Percentiles rank a stretch among this genome's conserved stretches.
phyloP scores from a whole-genome alignment of 2,113 vertebrate genomes.

The Rhinogobius similis region DNA sequence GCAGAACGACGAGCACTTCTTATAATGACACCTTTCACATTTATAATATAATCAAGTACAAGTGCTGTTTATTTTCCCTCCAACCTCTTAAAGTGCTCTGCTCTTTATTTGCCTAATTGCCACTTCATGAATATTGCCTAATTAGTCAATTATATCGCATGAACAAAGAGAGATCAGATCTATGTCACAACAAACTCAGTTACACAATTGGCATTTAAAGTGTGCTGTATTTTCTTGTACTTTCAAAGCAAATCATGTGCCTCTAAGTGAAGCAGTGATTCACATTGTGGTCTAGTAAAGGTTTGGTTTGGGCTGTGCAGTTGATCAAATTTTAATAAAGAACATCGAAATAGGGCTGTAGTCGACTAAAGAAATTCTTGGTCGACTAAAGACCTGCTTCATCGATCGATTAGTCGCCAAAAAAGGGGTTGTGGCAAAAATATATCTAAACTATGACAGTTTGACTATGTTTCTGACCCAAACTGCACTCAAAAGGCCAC shows the following conservation, averaged over 20 bases:
- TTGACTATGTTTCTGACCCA: no score
- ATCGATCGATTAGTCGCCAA: no score
- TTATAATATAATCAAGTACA: conserved; percentile 8
- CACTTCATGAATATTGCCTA: conserved; percentile 6
- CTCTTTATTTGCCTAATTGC: conserved; percentile 1
- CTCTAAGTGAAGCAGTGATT: background rate
- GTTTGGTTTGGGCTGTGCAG: no score
- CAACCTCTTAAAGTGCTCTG: background rate
- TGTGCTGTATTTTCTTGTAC: background rate
- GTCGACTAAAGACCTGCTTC: no score
- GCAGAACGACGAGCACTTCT: conserved; percentile 11
- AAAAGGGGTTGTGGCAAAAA: no score
- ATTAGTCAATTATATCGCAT: conserved; percentile 1
- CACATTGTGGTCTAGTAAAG: background rate
- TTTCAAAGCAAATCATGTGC: background rate
- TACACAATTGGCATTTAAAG: background rate
- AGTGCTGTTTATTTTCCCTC: conserved; percentile 11
- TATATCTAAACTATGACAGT: no score
- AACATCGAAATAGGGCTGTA: no score
- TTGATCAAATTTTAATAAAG: no score
- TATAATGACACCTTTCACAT: background rate
- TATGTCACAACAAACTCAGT: background rate
- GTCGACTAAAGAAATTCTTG: no score
- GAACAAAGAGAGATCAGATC: background rate
- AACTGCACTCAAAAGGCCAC: no score